Conservation (phyloP, 2,797 vertebrate genomes). For the Rhynchotus rufescens region DNA sequence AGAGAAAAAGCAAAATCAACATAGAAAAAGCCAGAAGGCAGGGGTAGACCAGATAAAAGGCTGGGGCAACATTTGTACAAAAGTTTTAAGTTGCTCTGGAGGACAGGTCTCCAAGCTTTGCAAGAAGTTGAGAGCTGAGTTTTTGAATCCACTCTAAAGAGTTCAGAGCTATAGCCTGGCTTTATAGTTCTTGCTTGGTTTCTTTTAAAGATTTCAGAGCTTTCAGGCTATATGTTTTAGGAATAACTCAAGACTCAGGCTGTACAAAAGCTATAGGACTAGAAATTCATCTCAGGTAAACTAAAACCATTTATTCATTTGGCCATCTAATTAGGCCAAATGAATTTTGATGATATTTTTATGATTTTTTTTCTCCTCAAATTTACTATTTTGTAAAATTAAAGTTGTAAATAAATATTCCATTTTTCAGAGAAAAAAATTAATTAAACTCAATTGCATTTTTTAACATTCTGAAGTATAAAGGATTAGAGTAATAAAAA, state of each 20-base stretch:
- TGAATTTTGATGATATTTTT: not conserved
- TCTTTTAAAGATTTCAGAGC: not conserved
- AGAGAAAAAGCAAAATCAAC: not conserved
- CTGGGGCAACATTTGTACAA: not conserved
- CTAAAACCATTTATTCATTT: not conserved
- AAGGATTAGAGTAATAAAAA: not conserved
- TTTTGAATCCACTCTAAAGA: not conserved
- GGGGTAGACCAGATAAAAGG: not conserved
- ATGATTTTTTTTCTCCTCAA: not conserved
- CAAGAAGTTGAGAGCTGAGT: not conserved
- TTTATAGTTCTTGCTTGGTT: not conserved
- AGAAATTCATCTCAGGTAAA: not conserved
- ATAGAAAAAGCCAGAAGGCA: not conserved
- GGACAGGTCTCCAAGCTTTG: not conserved
- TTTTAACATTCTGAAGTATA: not conserved
- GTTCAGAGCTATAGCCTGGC: not conserved
- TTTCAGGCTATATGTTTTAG: not conserved
- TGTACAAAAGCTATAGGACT: not conserved
- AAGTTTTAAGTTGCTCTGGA: not conserved
- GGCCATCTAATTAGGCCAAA: not conserved
- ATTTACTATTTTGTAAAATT: not conserved
- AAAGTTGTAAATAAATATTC: not conserved
- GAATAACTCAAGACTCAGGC: not conserved
- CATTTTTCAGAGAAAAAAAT: not conserved
- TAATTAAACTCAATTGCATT: fast-evolving